These are phyloP conservation scores for Thera obeliscata DNA, from an alignment of 2,888 invertebrate species.

Conservation along the genomic window DNA sequence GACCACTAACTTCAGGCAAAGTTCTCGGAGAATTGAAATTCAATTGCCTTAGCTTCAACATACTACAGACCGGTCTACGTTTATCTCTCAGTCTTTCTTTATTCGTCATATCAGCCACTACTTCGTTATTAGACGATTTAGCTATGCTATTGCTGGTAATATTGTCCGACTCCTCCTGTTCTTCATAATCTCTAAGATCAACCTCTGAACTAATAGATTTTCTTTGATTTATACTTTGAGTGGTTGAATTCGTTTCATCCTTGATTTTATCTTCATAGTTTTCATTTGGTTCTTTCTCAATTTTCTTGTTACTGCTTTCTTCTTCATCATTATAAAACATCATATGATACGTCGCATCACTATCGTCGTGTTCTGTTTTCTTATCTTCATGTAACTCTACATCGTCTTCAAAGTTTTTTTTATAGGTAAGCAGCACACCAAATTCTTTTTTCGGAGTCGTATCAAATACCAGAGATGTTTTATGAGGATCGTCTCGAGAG, in stretches of 20 bases:
- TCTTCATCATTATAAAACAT: slow-evolving; percentile 62
- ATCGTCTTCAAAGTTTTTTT: slow-evolving; percentile 31
- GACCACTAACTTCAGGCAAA: slow-evolving; percentile 64
- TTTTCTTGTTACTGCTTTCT: slow-evolving; percentile 43
- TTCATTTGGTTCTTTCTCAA: slow-evolving; percentile 43
- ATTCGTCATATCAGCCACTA: slow-evolving; percentile 9
- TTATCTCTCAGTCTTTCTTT: slow-evolving; percentile 28
- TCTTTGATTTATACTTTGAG: slow-evolving; percentile 1
- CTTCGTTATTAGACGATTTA: slow-evolving; percentile 3
- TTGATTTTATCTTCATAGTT: slow-evolving; percentile 47
- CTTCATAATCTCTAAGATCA: slow-evolving; percentile 5
- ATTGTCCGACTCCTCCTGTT: slow-evolving; percentile 18
- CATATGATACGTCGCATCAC: slow-evolving; percentile 57
- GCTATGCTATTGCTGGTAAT: slow-evolving; percentile 5
- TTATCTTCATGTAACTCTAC: slow-evolving; percentile 35
- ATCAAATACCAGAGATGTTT: slow-evolving; percentile 39
- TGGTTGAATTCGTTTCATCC: slow-evolving; percentile 17
- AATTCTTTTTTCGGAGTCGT: slow-evolving; percentile 38
- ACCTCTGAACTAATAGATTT: background rate
- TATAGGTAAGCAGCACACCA: slow-evolving; percentile 25
- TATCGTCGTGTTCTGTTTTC: slow-evolving; percentile 49
- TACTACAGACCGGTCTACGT: slow-evolving; percentile 55
- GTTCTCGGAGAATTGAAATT: slow-evolving; percentile 68
- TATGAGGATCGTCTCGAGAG: slow-evolving; percentile 33
- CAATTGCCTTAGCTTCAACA: slow-evolving; percentile 61